These are phyloP conservation scores for Drosophila repletoides DNA, from an alignment of 1,140 invertebrate species.

Conservation along the genomic window DNA sequence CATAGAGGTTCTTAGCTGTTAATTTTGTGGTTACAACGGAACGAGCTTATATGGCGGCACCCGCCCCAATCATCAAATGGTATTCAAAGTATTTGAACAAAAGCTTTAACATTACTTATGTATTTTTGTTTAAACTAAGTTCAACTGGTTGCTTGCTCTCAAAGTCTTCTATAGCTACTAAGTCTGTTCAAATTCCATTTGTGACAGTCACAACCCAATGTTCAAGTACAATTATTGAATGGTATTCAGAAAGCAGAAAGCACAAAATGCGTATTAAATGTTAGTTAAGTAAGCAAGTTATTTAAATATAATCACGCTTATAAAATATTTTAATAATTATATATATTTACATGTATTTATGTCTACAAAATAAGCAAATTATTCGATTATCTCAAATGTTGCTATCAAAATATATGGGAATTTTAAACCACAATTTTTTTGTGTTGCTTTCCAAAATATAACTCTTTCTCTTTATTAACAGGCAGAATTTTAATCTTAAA, in stretches of 20 bases:
- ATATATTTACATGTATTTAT: conserved; percentile 60
- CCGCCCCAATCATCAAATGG: conserved; percentile 6
- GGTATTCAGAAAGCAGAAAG: conserved; percentile 63
- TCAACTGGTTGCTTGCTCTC: conserved; percentile 38
- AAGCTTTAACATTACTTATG: conserved; percentile 68
- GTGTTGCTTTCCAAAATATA: not conserved
- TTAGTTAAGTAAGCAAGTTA: conserved; percentile 59
- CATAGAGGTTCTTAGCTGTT: conserved; percentile 59
- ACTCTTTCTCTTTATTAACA: not conserved
- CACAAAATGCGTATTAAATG: conserved; percentile 70
- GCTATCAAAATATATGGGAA: conserved; percentile 50
- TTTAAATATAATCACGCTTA: conserved; percentile 32
- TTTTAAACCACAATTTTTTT: no score
- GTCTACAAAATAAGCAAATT: conserved; percentile 41
- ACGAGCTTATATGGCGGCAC: conserved; percentile 51
- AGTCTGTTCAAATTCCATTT: conserved; percentile 21
- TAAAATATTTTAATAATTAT: conserved; percentile 34
- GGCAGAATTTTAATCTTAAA: not conserved
- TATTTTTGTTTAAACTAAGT: conserved; percentile 35
- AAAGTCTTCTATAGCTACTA: conserved; percentile 60
- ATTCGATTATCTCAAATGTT: conserved; percentile 55
- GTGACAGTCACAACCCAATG: conserved; percentile 17
- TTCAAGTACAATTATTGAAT: conserved; percentile 70
- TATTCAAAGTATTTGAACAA: conserved; percentile 49
- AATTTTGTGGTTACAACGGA: conserved; percentile 36